phyloP scores from a whole-genome alignment of 2,797 vertebrate genomes.

The Basileuterus tristriatus region DNA sequence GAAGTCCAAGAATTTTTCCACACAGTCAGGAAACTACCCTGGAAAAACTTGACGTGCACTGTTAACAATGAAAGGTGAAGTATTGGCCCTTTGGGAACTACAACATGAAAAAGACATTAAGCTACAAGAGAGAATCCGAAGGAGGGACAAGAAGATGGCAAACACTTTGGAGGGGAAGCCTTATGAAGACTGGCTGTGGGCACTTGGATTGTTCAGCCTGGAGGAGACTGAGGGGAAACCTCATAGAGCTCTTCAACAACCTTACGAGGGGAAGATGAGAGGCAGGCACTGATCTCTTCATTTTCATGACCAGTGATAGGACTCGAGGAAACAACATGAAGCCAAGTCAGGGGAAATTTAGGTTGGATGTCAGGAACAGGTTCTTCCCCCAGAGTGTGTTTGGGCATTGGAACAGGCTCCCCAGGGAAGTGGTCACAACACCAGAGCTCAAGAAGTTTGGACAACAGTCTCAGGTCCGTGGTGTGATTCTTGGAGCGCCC shows the following conservation, averaged over 20 bases:
- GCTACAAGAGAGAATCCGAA: rapidly evolving
- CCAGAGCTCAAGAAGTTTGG: not conserved
- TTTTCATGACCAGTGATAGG: not conserved
- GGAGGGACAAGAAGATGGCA: not conserved
- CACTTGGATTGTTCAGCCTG: not conserved
- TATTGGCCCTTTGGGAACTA: not conserved
- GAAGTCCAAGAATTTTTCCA: not conserved
- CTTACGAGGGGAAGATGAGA: rapidly evolving
- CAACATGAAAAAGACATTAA: not conserved
- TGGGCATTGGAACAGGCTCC: not conserved
- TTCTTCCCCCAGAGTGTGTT: rapidly evolving
- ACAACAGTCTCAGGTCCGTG: too few species aligned
- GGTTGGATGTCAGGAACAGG: not conserved
- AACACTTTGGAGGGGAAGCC: not conserved
- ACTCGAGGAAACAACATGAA: rapidly evolving
- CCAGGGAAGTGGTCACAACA: not conserved
- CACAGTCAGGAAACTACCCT: not conserved
- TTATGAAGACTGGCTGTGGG: not conserved
- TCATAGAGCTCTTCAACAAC: not conserved
- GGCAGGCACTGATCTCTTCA: not conserved
- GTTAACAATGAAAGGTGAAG: not conserved
- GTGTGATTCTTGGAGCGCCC: not conserved
- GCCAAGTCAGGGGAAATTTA: not conserved
- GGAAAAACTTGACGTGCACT: not conserved
- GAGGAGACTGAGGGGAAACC: not conserved